Conservation (phyloP, 2,113 vertebrate species). For the Tamias sibiricus region DNA sequence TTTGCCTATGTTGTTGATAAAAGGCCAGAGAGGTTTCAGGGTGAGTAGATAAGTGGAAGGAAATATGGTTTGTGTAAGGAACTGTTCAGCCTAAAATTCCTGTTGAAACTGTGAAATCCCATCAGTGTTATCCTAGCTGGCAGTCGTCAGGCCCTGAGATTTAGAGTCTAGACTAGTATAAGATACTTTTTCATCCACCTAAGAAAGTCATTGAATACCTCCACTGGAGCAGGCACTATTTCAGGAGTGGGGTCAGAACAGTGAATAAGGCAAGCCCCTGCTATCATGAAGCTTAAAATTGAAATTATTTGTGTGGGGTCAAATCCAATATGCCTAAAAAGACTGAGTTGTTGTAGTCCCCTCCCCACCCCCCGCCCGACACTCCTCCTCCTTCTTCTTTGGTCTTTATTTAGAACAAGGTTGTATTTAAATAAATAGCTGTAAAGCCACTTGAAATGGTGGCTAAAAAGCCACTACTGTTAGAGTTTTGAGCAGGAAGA, state of each 20-base stretch:
- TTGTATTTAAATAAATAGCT: not conserved
- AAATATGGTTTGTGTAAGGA: not conserved
- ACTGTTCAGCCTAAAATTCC: not conserved
- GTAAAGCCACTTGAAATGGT: slow-evolving; percentile 4
- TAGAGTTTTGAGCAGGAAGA: not conserved
- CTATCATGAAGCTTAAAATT: not conserved
- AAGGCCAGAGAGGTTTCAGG: not conserved
- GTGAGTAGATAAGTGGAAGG: not conserved
- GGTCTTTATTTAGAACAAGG: not conserved
- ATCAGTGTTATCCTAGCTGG: not conserved
- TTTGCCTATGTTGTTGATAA: not conserved
- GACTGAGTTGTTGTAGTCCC: no score
- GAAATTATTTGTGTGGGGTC: not conserved
- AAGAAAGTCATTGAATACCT: not conserved
- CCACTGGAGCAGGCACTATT: not conserved
- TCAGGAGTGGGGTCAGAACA: not conserved
- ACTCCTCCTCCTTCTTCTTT: no score
- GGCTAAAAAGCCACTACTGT: not conserved
- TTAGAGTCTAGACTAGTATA: not conserved
- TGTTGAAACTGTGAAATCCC: not conserved
- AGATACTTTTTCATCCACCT: not conserved
- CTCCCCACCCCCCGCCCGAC: no score
- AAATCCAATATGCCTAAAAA: slow-evolving; percentile 7
- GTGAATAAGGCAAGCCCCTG: not conserved
- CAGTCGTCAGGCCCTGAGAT: not conserved